These are phyloP conservation scores for Agapornis canus DNA, from an alignment of 2,797 vertebrate genomes.

Conservation along the genomic window DNA sequence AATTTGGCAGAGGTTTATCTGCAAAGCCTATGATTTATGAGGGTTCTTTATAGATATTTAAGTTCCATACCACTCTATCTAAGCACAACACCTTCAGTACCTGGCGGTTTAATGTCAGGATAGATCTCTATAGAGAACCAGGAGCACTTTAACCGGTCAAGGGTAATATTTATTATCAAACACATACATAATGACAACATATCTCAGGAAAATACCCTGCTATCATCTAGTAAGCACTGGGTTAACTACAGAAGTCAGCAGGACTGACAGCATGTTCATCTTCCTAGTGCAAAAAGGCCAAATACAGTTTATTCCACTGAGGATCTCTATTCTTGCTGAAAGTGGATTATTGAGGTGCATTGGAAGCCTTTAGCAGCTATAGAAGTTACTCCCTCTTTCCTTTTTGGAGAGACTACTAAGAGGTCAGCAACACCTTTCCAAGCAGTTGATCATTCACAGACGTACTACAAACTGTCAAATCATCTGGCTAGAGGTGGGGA, in stretches of 20 bases:
- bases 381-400: rapidly evolving
- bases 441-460: background rate
- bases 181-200: background rate
- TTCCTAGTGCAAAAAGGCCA: background rate
- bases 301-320: background rate
- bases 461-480: background rate
- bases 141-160: background rate
- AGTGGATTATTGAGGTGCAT: background rate
- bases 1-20: conserved; percentile 62
- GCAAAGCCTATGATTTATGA: background rate
- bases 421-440: background rate
- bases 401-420: background rate
- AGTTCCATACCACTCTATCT: background rate
- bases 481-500: background rate
- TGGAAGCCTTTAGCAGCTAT: background rate
- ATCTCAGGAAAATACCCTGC: background rate
- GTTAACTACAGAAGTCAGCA: background rate
- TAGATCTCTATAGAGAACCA: background rate
- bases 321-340: background rate
- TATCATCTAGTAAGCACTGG: background rate
- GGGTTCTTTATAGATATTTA: conserved; percentile 14
- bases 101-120: background rate
- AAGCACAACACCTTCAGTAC: background rate
- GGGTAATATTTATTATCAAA: background rate
- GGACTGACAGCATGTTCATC: background rate